Base-by-base conservation (phyloP, 2,888 invertebrate species). In the Diachrysia chrysitis region DNA sequence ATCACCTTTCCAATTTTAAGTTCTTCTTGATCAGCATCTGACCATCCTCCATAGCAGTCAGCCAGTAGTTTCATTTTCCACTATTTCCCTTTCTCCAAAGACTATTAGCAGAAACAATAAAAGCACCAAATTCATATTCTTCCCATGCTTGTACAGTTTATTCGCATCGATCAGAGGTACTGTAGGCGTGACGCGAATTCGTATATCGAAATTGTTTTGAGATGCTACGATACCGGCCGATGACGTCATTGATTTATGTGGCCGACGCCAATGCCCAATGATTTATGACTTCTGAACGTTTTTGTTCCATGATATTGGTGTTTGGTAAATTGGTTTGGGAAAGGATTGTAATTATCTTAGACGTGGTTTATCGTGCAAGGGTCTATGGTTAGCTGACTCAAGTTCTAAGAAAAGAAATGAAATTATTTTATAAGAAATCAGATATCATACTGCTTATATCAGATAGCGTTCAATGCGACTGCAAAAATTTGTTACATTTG, bases 241-340 rank as follows among this genome's bases (percentile, higher is more conserved):
- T 78, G 76, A 79, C 79, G 79, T 78, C 79, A 67, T 65, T 48
- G 81, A 79, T 79, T 79, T 79, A 80, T 79, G 78, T 80, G 74
- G 72, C 73, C 63, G 57, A 35, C 67, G 66, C 63, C 75, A 69
- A 63, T 61, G 59, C 48, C 25, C 42, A 46, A 69, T 81, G 79
- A 79, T 79, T 79, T 81, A 81, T 78, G 51, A 32, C 35, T 37
- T 16, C 14, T 23, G 19, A 57, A 58, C 78, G 74, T 69, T 76
- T 76, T 76, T 76, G 75, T 69, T 77, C 53, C 9, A 23, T 46
- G 58, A 71, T 74, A 72, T 75, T 80, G 78, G 78, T 29, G 77
- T 62, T 62, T 61, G 51, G 69, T 74, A 76, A 75, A 76, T 76
- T 78, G 75, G 75, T 75, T 62, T 48, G 69, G 73, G 53, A 37